Conservation (phyloP, 2,888 invertebrate genomes). For the Trichogramma dendrolimi region DNA sequence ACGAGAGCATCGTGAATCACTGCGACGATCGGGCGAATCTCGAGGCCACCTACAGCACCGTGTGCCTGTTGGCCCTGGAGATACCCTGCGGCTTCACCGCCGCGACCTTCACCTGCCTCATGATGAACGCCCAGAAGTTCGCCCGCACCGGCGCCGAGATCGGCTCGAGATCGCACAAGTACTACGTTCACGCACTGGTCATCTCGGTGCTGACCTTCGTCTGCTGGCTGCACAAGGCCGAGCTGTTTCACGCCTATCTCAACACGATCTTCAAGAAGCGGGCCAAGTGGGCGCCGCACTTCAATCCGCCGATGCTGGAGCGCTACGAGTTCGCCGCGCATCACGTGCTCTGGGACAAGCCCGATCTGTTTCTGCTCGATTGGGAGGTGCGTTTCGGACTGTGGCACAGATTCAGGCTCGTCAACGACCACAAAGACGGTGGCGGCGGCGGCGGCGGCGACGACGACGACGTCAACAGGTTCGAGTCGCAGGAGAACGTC, state of each 20-base stretch:
- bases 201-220: slow-evolving; percentile 61
- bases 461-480: too few relatives aligned
- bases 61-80: slow-evolving; percentile 58
- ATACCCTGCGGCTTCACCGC: slow-evolving; percentile 63
- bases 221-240: slow-evolving; percentile 62
- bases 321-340: slow-evolving; percentile 57
- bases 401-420: slow-evolving; percentile 59
- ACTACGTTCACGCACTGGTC: slow-evolving; percentile 61
- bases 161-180: slow-evolving; percentile 29
- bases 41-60: slow-evolving; percentile 56
- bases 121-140: slow-evolving; percentile 62
- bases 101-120: slow-evolving; percentile 57
- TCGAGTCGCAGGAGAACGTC: too few relatives aligned
- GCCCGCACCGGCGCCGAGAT: slow-evolving; percentile 26
- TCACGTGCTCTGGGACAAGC: slow-evolving; percentile 60
- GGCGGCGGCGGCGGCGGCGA: too few relatives aligned
- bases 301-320: slow-evolving; percentile 60
- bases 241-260: slow-evolving; percentile 59
- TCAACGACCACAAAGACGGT: too few relatives aligned
- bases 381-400: slow-evolving; percentile 64
- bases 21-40: slow-evolving; percentile 54
- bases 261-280: slow-evolving; percentile 58
- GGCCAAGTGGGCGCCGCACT: slow-evolving; percentile 61
- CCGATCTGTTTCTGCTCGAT: slow-evolving; percentile 62
- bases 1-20: slow-evolving; percentile 54